phyloP scores from a whole-genome alignment of 1,140 invertebrate genomes.

The Trachelipus rathkii region DNA sequence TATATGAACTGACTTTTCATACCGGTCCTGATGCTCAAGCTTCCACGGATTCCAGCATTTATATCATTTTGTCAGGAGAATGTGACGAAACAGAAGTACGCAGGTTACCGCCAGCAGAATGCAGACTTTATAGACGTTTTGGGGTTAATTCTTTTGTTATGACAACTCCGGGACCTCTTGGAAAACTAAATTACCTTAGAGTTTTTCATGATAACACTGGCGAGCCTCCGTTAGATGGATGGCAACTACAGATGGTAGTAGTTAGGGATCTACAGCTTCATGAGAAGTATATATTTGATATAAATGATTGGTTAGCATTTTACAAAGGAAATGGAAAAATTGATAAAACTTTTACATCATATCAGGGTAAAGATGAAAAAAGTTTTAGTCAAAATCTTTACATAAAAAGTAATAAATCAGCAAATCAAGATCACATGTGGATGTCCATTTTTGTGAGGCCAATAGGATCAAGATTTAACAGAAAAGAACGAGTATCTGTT shows the following conservation, averaged over 20 bases:
- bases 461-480: slow-evolving; percentile 22
- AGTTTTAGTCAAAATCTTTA: slow-evolving; percentile 29
- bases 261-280: slow-evolving; percentile 20
- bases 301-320: slow-evolving; percentile 26
- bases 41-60: slow-evolving; percentile 20
- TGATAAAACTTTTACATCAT: slow-evolving; percentile 17
- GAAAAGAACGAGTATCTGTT: slow-evolving; percentile 25
- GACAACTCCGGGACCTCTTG: slow-evolving; percentile 20
- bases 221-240: slow-evolving; percentile 16
- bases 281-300: slow-evolving; percentile 24
- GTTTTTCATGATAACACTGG: slow-evolving; percentile 27
- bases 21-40: slow-evolving; percentile 27
- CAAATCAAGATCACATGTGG: slow-evolving; percentile 32
- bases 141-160: slow-evolving; percentile 23
- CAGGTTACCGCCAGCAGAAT: slow-evolving; percentile 1
- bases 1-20: slow-evolving; percentile 24
- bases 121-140: slow-evolving; percentile 25
- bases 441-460: slow-evolving; percentile 27
- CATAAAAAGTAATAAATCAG: slow-evolving; percentile 19
- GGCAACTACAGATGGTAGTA: slow-evolving; percentile 25
- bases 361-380: slow-evolving; percentile 16
- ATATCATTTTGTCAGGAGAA: slow-evolving; percentile 21
- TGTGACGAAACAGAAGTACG: slow-evolving; percentile 25
- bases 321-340: slow-evolving; percentile 15
- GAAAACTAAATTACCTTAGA: slow-evolving; percentile 18